A percentile compares a stretch with the other conserved stretches of the same genome.
These are phyloP conservation scores for Mormyrus lacerda DNA, from an alignment of 2,113 vertebrate genomes.

Conservation along the genomic window DNA sequence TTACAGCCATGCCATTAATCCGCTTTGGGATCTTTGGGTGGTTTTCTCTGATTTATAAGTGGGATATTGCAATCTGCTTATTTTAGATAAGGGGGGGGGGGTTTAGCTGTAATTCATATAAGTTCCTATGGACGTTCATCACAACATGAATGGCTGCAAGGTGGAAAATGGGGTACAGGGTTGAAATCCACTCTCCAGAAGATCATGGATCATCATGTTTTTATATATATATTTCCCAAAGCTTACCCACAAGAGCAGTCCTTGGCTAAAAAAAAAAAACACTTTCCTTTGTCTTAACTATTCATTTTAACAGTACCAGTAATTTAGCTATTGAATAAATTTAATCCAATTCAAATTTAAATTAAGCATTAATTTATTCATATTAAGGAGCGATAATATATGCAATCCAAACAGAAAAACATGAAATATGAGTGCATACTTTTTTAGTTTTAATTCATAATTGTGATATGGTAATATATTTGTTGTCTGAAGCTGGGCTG, in stretches of 20 bases:
- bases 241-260: neutral
- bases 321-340: slow-evolving; percentile 17
- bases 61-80: slow-evolving; percentile 9
- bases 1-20: slow-evolving; percentile 37
- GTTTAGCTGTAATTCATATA: slow-evolving; percentile 24
- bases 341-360: slow-evolving; percentile 50
- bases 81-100: neutral
- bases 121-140: slow-evolving; percentile 43
- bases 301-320: neutral
- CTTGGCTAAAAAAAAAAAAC: neutral
- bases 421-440: slow-evolving; percentile 35
- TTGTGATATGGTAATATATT: slow-evolving; percentile 51
- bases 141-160: slow-evolving; percentile 52
- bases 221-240: neutral
- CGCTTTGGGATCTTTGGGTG: slow-evolving; percentile 8
- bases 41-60: slow-evolving; percentile 14
- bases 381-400: slow-evolving; percentile 51
- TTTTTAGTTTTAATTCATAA: slow-evolving; percentile 56
- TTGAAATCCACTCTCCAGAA: slow-evolving; percentile 47
- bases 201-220: slow-evolving; percentile 4
- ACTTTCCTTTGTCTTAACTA: neutral
- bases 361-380: slow-evolving; percentile 58
- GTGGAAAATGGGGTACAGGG: slow-evolving; percentile 56
- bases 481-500: slow-evolving; percentile 46
- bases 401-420: slow-evolving; percentile 32